Evolutionary conservation across 2,797 vertebrate genomes (phyloP).

Genomic region (Vespertilio murinus): DNA sequence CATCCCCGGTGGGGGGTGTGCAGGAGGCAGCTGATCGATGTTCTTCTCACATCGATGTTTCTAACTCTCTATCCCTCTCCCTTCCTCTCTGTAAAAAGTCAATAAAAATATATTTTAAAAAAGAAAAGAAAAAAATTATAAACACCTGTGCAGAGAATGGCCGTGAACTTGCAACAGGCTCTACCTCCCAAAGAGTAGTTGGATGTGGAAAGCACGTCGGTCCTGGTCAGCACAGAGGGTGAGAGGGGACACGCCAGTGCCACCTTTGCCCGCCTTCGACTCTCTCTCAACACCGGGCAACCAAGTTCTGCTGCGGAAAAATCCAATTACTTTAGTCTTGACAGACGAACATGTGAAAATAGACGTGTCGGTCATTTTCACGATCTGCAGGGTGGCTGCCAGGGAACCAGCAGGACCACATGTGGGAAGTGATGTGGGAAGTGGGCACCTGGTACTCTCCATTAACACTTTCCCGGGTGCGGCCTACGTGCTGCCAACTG

Average conservation of each 20-base stretch:
- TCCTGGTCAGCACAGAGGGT: accelerated
- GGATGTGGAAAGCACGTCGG: accelerated
- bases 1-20: too few relatives aligned
- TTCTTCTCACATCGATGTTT: too few relatives aligned
- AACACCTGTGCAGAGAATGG: not conserved
- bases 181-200: too few relatives aligned
- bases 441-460: conserved; percentile 51
- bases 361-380: conserved; percentile 57
- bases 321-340: not conserved
- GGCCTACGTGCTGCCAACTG: not conserved
- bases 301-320: not conserved
- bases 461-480: conserved; percentile 16
- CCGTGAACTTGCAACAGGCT: not conserved
- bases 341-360: conserved; percentile 43
- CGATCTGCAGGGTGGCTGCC: conserved; percentile 56
- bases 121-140: too few relatives aligned
- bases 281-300: not conserved
- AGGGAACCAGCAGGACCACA: conserved; percentile 40
- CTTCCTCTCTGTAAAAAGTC: too few relatives aligned
- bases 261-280: accelerated
- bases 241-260: accelerated
- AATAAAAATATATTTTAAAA: too few relatives aligned
- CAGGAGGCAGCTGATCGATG: too few relatives aligned
- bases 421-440: not conserved
- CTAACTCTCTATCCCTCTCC: too few relatives aligned